phyloP scores from a whole-genome alignment of 2,888 invertebrate species.

The Heliconius hortense region DNA sequence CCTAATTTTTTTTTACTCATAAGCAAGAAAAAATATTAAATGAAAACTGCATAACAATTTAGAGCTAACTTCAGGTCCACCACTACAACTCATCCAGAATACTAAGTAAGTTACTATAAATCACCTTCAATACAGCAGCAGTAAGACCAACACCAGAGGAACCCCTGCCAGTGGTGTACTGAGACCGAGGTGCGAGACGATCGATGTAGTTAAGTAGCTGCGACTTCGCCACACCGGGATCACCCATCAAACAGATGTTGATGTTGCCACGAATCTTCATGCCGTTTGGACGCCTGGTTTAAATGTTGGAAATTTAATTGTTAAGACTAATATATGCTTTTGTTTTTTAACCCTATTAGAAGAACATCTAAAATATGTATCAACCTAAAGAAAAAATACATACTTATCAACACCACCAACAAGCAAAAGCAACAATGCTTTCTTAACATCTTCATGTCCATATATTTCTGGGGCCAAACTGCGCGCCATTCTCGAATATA shows the following conservation, averaged over 20 bases:
- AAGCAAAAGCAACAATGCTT: slow-evolving; percentile 94
- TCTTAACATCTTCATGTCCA: slow-evolving; percentile 98
- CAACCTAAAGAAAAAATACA: slow-evolving; percentile 33
- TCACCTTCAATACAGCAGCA: slow-evolving; percentile 95
- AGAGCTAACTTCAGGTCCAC: background rate
- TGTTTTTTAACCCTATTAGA: no score
- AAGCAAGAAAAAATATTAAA: no score
- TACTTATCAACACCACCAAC: slow-evolving; percentile 94
- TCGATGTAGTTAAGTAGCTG: slow-evolving; percentile 97
- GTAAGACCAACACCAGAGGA: slow-evolving; percentile 99
- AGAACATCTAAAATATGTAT: background rate
- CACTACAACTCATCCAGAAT: background rate
- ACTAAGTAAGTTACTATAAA: background rate
- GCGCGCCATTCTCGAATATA: slow-evolving; percentile 94
- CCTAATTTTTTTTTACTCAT: no score
- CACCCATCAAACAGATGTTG: slow-evolving; percentile 99
- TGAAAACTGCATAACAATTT: background rate
- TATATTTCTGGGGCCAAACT: slow-evolving; percentile 99
- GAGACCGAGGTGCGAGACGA: slow-evolving; percentile 94
- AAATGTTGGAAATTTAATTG: background rate
- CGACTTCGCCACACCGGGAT: slow-evolving; percentile 99
- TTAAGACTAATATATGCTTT: no score
- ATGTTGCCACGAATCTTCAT: slow-evolving; percentile 99
- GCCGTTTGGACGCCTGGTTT: slow-evolving; percentile 89
- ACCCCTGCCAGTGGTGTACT: slow-evolving; percentile 97